Conservation (phyloP, 2,888 invertebrate species). For the Drosophila stalkeri region DNA sequence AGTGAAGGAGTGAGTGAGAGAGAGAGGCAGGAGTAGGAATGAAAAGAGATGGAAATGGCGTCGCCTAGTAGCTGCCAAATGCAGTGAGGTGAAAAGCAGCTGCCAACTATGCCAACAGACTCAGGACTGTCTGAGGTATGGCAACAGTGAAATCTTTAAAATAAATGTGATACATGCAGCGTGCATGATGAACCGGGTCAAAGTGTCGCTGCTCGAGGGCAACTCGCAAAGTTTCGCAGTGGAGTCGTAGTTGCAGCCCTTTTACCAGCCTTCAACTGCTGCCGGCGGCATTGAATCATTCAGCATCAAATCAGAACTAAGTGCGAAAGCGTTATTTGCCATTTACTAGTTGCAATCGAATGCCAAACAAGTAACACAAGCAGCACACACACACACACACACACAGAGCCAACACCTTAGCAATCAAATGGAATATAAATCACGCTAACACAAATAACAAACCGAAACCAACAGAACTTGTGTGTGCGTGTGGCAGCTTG, state of each 20-base stretch:
- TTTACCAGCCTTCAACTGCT: constrained; percentile 20
- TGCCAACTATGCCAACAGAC: constrained; percentile 21
- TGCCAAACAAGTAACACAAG: constrained; percentile 29
- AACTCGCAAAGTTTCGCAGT: constrained; percentile 9
- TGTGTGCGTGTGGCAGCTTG: constrained; percentile 2
- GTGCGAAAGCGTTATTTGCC: constrained; percentile 63
- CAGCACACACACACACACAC: too few relatives aligned
- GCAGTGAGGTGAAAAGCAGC: constrained; percentile 27
- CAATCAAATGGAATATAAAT: constrained; percentile 60
- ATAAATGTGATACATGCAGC: constrained; percentile 24
- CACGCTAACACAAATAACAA: constrained; percentile 40
- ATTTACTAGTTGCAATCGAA: constrained; percentile 52
- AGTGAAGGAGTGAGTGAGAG: not conserved
- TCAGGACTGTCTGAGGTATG: not conserved
- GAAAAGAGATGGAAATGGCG: constrained; percentile 11
- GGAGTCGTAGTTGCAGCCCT: not conserved
- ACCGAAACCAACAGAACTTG: not conserved
- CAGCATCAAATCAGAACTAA: constrained; percentile 62
- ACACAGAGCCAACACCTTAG: constrained; percentile 28
- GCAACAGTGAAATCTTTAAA: constrained; percentile 30
- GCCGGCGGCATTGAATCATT: constrained; percentile 39
- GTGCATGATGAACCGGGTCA: not conserved
- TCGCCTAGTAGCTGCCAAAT: constrained; percentile 49
- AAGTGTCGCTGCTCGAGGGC: constrained; percentile 19
- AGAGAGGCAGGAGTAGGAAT: not conserved